A percentile compares a stretch with the other conserved stretches of the same genome.
These are phyloP conservation scores for Gymnoscopelus microlampas DNA, from an alignment of 2,797 vertebrate species.

Conservation along the genomic window DNA sequence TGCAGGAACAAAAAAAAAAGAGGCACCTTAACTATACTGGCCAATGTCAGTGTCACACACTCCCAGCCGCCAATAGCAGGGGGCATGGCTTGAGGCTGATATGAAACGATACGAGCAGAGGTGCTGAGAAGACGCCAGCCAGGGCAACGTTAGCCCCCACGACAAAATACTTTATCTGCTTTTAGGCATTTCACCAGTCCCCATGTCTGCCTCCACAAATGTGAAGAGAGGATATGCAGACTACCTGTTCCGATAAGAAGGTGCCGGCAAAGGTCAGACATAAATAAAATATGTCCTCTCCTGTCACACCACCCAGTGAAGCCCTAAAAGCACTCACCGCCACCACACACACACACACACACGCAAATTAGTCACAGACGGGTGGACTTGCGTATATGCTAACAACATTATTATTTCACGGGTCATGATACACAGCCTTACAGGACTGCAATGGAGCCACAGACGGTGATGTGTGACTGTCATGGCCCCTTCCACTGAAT, in stretches of 20 bases:
- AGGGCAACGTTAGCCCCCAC: conserved; percentile 50
- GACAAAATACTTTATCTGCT: conserved; percentile 61
- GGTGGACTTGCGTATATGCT: conserved; percentile 49
- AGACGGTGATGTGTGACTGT: conserved; percentile 34
- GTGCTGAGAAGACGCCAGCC: conserved; percentile 63
- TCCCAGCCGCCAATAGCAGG: conserved; percentile 57
- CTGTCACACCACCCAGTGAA: conserved; percentile 31
- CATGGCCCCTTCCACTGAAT: conserved; percentile 1
- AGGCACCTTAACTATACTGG: conserved; percentile 55
- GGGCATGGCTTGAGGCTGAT: conserved; percentile 60
- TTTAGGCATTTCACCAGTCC: conserved; percentile 43
- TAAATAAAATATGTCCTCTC: conserved; percentile 69
- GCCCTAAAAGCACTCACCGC: conserved; percentile 27
- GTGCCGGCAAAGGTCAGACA: conserved; percentile 67
- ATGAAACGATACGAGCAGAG: conserved; percentile 63
- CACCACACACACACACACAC: background rate
- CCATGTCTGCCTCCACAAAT: conserved; percentile 38
- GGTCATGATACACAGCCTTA: conserved; percentile 35
- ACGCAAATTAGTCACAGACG: conserved; percentile 58
- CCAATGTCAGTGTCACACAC: conserved; percentile 69
- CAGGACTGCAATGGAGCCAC: conserved; percentile 28
- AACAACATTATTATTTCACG: conserved; percentile 53
- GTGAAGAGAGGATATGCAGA: conserved; percentile 54
- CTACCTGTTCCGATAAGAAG: conserved; percentile 53
- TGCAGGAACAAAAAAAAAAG: conserved; percentile 32